Evolutionary conservation across 2,888 invertebrate species (phyloP), one percentile per base, ranked within the genome.

Genomic region (Euclidia mi): DNA sequence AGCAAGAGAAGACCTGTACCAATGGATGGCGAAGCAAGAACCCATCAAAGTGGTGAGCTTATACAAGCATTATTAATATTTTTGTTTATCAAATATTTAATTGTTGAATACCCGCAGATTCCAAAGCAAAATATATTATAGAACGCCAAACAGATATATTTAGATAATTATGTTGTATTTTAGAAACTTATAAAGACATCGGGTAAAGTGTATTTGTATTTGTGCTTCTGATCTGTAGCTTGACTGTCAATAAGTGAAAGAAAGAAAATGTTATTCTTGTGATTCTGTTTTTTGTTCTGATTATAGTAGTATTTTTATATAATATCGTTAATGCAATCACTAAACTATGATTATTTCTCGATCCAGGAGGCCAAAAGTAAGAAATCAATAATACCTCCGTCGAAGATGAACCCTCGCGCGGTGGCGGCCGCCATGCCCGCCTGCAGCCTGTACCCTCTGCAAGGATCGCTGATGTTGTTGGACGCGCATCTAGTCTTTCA

Each of bases 21-120:
- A 97, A 75, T 99, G 99, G 99, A 99, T 99, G 99, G 98, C 98
- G 1, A 97, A 98, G 77, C 98, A 99, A 79, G 98, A 98, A 74
- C 96, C 90, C 0, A 89, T 93, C n/a, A 90, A 92, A 87, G 87
- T 92, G 66, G 94, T 94, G 15, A 84, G 87, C n/a, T n/a, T n/a
- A n/a, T n/a, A n/a, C n/a, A n/a, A n/a, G n/a, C n/a, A n/a, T n/a
- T n/a, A n/a, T n/a, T n/a, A n/a, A n/a, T n/a, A n/a, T n/a, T n/a
- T n/a, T n/a, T n/a, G n/a, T n/a, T n/a, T n/a, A n/a, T n/a, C n/a
- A n/a, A n/a, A n/a, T n/a, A n/a, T n/a, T n/a, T n/a, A n/a, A n/a
- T n/a, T n/a, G n/a, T n/a, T n/a, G n/a, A n/a, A n/a, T n/a, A n/a
- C n/a, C n/a, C n/a, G n/a, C n/a, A n/a, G n/a, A n/a, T n/a, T n/a